These are phyloP conservation scores for Sylvicola cinctus DNA, from an alignment of 2,888 invertebrate species.

Conservation along the genomic window DNA sequence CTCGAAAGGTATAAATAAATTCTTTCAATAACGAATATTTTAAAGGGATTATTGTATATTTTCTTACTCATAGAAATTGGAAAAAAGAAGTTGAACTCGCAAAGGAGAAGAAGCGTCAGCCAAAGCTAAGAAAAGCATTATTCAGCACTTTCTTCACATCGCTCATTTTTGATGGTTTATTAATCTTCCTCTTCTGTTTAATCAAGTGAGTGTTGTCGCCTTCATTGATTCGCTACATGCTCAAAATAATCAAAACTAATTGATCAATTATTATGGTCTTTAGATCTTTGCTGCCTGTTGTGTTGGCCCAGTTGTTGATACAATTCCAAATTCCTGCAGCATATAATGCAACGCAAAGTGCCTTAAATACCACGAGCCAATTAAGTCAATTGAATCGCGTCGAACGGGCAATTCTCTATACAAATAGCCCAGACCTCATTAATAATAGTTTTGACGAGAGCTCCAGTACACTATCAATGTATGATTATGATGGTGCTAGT, in stretches of 20 bases:
- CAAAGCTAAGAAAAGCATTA: constrained; percentile 42
- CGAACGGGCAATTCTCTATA: not conserved
- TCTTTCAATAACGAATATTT: not conserved
- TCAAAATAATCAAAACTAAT: constrained; percentile 1
- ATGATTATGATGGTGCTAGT: not conserved
- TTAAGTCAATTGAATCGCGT: not conserved
- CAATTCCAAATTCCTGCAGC: constrained; percentile 17
- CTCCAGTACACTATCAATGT: not conserved
- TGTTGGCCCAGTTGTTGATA: constrained; percentile 21
- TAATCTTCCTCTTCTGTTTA: constrained; percentile 28
- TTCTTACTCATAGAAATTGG: constrained; percentile 45
- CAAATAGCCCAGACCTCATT: not conserved
- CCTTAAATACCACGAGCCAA: not conserved
- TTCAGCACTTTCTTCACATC: constrained; percentile 46
- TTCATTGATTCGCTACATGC: not conserved
- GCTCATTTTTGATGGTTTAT: constrained; percentile 39
- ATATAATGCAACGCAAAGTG: not conserved
- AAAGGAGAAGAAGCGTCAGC: constrained; percentile 32
- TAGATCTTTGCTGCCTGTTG: constrained; percentile 22
- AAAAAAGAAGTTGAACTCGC: constrained; percentile 36
- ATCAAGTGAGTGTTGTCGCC: constrained; percentile 19
- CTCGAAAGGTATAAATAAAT: constrained; percentile 18
- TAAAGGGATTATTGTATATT: not conserved
- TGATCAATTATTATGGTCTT: constrained; percentile 2
- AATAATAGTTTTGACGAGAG: not conserved